Percentiles rank a stretch among this genome's conserved stretches.
These are phyloP conservation scores for Blastomussa wellsi DNA, from an alignment of 92 coral and sea anemone species.

Conservation along the genomic window DNA sequence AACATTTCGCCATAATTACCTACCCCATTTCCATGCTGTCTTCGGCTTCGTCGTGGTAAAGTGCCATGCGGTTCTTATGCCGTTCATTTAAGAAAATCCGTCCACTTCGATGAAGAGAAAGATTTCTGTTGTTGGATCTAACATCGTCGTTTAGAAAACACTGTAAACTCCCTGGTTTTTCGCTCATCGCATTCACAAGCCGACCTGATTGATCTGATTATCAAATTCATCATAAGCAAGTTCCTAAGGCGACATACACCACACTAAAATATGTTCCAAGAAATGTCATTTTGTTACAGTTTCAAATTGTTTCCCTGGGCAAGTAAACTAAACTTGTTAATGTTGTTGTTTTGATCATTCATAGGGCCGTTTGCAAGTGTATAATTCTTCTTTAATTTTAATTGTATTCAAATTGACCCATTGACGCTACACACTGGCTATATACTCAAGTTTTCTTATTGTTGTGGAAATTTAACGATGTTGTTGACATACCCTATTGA, in stretches of 20 bases:
- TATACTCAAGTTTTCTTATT: neutral
- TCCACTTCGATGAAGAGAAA: neutral
- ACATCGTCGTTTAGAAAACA: constrained; percentile 5
- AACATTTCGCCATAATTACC: neutral
- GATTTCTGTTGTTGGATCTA: neutral
- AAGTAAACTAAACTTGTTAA: neutral
- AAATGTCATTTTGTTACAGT: neutral
- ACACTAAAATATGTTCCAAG: constrained; percentile 6
- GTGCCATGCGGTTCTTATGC: constrained; percentile 12
- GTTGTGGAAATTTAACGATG: neutral
- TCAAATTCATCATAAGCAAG: neutral
- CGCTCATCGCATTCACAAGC: constrained; percentile 6
- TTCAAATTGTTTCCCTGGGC: neutral
- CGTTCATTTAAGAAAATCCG: neutral
- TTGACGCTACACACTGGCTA: too few relatives aligned
- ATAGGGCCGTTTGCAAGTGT: neutral
- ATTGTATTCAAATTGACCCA: neutral
- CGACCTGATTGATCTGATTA: neutral
- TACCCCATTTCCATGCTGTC: constrained; percentile 41
- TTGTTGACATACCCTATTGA: constrained; percentile 3
- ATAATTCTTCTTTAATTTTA: neutral
- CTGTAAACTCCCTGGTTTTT: neutral
- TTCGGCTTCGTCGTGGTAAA: constrained; percentile 14
- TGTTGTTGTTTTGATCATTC: neutral
- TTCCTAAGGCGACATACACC: constrained; percentile 12